These are phyloP conservation scores for Fringilla coelebs DNA, from an alignment of 2,797 vertebrate species.

Conservation along the genomic window DNA sequence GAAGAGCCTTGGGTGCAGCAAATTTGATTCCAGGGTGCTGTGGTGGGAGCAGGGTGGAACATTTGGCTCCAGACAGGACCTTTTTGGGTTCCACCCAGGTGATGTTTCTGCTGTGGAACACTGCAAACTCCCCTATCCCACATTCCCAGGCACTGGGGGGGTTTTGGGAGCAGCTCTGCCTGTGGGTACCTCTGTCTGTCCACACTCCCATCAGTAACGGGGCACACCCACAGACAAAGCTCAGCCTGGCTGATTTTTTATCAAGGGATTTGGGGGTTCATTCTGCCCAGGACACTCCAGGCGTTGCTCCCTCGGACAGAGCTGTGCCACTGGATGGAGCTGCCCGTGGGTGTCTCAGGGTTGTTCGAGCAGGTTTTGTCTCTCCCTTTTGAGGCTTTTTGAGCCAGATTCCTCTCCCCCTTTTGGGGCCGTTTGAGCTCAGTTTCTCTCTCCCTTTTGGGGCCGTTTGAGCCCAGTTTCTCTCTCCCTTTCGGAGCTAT, in stretches of 20 bases:
- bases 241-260: not conserved
- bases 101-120: not conserved
- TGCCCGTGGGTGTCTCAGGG: too few relatives aligned
- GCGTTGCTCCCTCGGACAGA: not conserved
- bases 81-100: not conserved
- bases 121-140: not conserved
- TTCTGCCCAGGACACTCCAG: not conserved
- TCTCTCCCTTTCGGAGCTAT: not conserved
- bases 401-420: not conserved
- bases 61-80: not conserved
- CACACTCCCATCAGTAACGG: fast-evolving
- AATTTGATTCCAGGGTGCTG: not conserved
- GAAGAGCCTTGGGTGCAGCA: not conserved
- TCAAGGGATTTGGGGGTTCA: not conserved
- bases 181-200: not conserved
- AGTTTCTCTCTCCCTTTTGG: not conserved
- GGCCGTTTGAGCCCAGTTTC: fast-evolving
- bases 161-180: not conserved
- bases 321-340: not conserved
- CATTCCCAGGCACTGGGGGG: not conserved
- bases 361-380: not conserved
- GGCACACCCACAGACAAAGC: not conserved
- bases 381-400: not conserved
- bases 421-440: fast-evolving
- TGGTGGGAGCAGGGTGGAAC: not conserved